Percentiles rank a stretch among this genome's conserved stretches.
These are phyloP conservation scores for Porites lutea DNA, from an alignment of 64 coral and sea anemone species.

Conservation along the genomic window DNA sequence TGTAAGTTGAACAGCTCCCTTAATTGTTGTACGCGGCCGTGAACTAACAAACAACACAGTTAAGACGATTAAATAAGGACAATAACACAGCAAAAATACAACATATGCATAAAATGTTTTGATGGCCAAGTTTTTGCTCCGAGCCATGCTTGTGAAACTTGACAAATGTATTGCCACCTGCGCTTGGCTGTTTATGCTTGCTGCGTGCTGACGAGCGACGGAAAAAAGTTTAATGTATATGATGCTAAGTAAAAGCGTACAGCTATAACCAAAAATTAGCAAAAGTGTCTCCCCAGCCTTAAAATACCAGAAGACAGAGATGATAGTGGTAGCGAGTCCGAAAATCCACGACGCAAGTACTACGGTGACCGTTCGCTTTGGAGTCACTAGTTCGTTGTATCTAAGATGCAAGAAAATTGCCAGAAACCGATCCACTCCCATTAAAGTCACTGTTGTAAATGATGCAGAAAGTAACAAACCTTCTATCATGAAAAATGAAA, in stretches of 20 bases:
- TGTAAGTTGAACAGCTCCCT: neutral
- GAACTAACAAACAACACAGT: conserved; percentile 3
- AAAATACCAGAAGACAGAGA: neutral
- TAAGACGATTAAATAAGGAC: neutral
- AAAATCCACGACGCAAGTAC: neutral
- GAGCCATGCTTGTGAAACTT: neutral
- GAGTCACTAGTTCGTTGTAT: conserved; percentile 25
- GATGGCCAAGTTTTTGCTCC: conserved; percentile 15
- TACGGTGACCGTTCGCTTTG: neutral
- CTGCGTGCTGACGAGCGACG: conserved; percentile 16
- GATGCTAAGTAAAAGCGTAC: conserved; percentile 2
- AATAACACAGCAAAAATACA: neutral
- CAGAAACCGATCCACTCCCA: conserved; percentile 24
- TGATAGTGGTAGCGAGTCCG: neutral
- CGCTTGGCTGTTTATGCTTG: conserved; percentile 12
- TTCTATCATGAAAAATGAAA: neutral
- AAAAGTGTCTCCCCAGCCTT: neutral
- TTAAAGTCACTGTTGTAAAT: neutral
- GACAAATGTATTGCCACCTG: neutral
- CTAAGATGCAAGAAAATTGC: conserved; percentile 12
- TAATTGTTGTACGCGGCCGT: neutral
- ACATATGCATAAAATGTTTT: conserved; percentile 24
- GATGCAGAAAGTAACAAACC: neutral
- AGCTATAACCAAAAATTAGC: neutral
- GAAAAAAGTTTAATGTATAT: neutral